These are phyloP conservation scores for Otolemur crassicaudatus DNA, from an alignment of 2,797 vertebrate genomes.

Conservation along the genomic window DNA sequence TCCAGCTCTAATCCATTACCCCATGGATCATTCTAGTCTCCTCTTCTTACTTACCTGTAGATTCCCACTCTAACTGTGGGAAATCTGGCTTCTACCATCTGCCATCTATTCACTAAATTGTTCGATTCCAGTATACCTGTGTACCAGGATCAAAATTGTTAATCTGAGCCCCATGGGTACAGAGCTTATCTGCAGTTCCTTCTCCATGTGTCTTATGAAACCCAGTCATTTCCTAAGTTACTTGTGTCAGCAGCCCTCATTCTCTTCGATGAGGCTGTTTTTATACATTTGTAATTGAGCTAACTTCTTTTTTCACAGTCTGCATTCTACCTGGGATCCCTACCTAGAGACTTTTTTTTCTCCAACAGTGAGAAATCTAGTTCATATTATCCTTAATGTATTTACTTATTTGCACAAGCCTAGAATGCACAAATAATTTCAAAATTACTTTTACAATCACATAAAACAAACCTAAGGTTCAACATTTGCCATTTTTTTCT, in stretches of 20 bases:
- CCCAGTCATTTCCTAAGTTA: slow-evolving; percentile 33
- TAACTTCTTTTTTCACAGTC: slow-evolving; percentile 7
- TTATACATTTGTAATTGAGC: slow-evolving; percentile 22
- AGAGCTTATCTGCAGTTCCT: background rate
- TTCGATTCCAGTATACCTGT: background rate
- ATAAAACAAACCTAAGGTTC: slow-evolving; percentile 24
- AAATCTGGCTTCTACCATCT: background rate
- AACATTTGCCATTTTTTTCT: background rate
- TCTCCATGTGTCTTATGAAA: slow-evolving; percentile 27
- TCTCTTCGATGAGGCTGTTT: background rate
- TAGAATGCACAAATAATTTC: slow-evolving; percentile 53
- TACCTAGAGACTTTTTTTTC: background rate
- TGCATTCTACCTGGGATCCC: background rate
- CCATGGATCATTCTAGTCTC: background rate
- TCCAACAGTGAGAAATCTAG: background rate
- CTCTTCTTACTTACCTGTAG: background rate
- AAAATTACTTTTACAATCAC: slow-evolving; percentile 41
- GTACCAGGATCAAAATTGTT: slow-evolving; percentile 25
- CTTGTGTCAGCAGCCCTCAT: background rate
- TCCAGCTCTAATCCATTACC: slow-evolving; percentile 7
- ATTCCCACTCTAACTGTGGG: background rate
- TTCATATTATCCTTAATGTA: slow-evolving; percentile 6
- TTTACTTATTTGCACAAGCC: slow-evolving; percentile 49
- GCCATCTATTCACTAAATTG: background rate
- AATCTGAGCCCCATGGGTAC: no score